A percentile compares a stretch with the other conserved stretches of the same genome.
These are phyloP conservation scores for Erebia palarica DNA, from an alignment of 2,888 invertebrate species.

Conservation along the genomic window DNA sequence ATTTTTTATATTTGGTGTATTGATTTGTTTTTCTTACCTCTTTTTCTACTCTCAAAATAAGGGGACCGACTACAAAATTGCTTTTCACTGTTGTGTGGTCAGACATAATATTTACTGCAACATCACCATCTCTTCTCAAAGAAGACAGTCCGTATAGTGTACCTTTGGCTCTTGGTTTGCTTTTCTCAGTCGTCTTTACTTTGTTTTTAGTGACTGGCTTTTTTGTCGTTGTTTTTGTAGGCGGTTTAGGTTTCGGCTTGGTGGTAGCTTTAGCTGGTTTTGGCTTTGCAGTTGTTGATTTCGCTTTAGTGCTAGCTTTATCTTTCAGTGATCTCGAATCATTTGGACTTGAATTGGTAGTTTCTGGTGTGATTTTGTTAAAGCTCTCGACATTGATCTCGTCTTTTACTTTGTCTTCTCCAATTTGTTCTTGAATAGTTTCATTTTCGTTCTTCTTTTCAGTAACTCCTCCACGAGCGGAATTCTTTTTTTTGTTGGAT, in stretches of 20 bases:
- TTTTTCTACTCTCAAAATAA: constrained; percentile 90
- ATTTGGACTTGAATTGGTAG: constrained; percentile 26
- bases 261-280: constrained; percentile 58
- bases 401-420: constrained; percentile 52
- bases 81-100: constrained; percentile 92
- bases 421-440: constrained; percentile 49
- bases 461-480: constrained; percentile 56
- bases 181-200: constrained; percentile 71
- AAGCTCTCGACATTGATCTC: constrained; percentile 50
- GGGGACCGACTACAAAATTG: constrained; percentile 90
- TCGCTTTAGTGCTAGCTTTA: constrained; percentile 65
- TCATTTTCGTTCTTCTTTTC: constrained; percentile 51
- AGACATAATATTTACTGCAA: constrained; percentile 89
- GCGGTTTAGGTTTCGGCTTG: constrained; percentile 66
- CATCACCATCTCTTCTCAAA: constrained; percentile 90
- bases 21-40: constrained; percentile 74
- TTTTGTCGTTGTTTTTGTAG: constrained; percentile 62
- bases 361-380: constrained; percentile 41
- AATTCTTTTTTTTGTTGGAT: constrained; percentile 69
- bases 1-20: not conserved
- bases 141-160: constrained; percentile 91
- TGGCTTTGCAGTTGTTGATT: constrained; percentile 56
- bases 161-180: constrained; percentile 86
- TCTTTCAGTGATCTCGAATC: constrained; percentile 67
- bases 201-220: constrained; percentile 67